Evolutionary conservation across 2,888 invertebrate species (phyloP), one percentile per base, ranked within the genome.

Genomic region (Apamea anceps): DNA sequence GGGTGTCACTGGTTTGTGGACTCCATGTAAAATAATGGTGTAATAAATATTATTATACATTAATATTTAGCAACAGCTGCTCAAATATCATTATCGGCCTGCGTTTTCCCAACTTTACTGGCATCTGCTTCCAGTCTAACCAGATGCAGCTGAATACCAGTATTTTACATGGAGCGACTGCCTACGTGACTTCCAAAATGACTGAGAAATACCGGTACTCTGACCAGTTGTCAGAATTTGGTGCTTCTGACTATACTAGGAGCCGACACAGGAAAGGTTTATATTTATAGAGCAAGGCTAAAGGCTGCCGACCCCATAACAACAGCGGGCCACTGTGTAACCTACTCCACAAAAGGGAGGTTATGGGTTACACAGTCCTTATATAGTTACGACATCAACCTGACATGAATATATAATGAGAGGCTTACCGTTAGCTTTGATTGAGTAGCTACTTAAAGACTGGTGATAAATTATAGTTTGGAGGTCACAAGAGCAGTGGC

Each of bases 341-440:
- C 87, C 87, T 85, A 88, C 88, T 82, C 77, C 80, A 18, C 32
- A 88, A 85, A 87, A 80, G 85, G 88, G 71, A 81, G 77, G 85
- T 89, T 86, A 90, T 90, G 89, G 82, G 87, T 88, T 81, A 57
- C 75, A 81, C 82, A 81, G 86, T 82, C 86, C 85, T 87, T 87
- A 75, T 87, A 87, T 45, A 83, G 85, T 80, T 79, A 66, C 75
- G 60, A 72, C 72, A 75, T 2, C 70, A 62, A 71, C 42, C 60
- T 70, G 84, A 66, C 72, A 68, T 15, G 85, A 81, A 85, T 85
- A 65, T 13, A 37, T 68, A 32, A 63, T 48, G 28, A 15, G 65
- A 13, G 42, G 28, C 6, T 51, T 66, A 81, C 80, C 74, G 80
- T 74, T 80, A 80, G 37, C 5, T 12, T 15, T 0, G 48, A 42